A percentile compares a stretch with the other conserved stretches of the same genome.
These are phyloP conservation scores for Asarcornis scutulata DNA, from an alignment of 2,113 vertebrate genomes.

Conservation along the genomic window DNA sequence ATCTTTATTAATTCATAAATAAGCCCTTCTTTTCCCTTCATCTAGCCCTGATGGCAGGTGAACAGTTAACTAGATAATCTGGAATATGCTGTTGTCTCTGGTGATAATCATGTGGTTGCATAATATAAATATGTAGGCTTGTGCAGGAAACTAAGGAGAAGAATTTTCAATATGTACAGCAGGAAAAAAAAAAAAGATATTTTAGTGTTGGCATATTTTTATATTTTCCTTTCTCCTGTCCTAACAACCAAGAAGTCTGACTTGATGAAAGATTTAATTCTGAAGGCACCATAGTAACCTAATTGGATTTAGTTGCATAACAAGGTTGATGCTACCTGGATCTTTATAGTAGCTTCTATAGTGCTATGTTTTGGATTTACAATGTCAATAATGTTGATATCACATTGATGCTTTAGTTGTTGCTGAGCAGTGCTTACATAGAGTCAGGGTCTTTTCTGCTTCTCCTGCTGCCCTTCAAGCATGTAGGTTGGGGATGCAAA, in stretches of 20 bases:
- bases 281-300: not conserved
- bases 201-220: not conserved
- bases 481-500: not conserved
- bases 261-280: not conserved
- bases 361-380: not conserved
- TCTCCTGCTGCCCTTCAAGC: not conserved
- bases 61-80: not conserved
- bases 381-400: not conserved
- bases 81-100: not conserved
- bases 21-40: not conserved
- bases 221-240: not conserved
- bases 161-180: not conserved
- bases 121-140: not conserved
- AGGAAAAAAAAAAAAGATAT: not conserved
- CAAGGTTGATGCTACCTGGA: not conserved
- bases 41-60: not conserved
- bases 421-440: not conserved
- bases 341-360: not conserved
- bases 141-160: not conserved
- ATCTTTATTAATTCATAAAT: not conserved
- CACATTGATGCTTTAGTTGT: not conserved
- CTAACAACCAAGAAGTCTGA: not conserved
- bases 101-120: not conserved
- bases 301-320: not conserved
- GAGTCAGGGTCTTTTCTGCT: not conserved